Evolutionary conservation across 2,888 invertebrate genomes (phyloP), one percentile per base, ranked within the genome.

Genomic region (Nomada lathburiana): DNA sequence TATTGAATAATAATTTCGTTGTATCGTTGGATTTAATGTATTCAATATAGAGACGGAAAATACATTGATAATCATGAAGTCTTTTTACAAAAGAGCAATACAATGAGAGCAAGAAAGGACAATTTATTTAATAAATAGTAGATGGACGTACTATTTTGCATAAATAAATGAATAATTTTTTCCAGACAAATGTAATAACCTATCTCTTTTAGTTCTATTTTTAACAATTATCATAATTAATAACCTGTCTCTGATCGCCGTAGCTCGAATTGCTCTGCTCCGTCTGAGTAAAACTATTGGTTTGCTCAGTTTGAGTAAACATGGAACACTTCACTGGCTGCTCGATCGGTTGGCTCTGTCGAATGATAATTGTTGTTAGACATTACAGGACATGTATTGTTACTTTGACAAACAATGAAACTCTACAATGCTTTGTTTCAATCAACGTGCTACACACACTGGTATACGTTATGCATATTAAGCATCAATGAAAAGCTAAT

Each of bases 221-320:
- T 36, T 5, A 36, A 36, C 36, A 36, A 36, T 11, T 64, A 64
- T 13, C 26, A 80, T 42, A 70, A 74, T 53, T 72, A 82, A 82
- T 70, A 76, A 92, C 93, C 93, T 93, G 93, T 88, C 92, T 90
- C 88, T 93, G 93, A 85, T 92, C 92, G 23, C 89, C 78, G 87
- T 92, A 93, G 76, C 90, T 92, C 16, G 92, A 92, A 86, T 92
- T 92, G 69, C 91, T 93, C 85, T 92, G 92, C 86, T 93, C 93
- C 72, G 92, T 92, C 78, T 92, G 92, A 77, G 90, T 91, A 73
- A 93, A 92, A 89, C 91, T 93, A 80, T 92, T 92, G 42, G 90
- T 90, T 84, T 92, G 92, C 85, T 93, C 93, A 44, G 92, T 93
- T 92, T 92, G 93, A 76, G 93, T 92, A 86, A 93, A 93, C 93